Conservation (phyloP, 2,888 invertebrate species). For the Apotomis turbidana region DNA sequence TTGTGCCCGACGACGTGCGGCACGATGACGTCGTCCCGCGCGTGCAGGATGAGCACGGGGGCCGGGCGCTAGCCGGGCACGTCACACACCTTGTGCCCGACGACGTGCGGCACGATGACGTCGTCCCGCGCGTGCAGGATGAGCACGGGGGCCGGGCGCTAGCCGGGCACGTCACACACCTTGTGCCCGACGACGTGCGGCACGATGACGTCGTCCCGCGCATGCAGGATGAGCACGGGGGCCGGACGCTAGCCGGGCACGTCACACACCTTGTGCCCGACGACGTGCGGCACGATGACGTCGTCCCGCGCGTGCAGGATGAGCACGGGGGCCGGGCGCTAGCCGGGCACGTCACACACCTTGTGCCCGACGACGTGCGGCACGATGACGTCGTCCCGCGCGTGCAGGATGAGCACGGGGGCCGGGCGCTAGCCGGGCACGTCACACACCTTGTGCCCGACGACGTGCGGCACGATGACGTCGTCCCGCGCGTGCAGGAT, state of each 20-base stretch:
- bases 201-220: constrained; percentile 89
- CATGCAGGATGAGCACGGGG: too few relatives aligned
- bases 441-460: constrained; percentile 90
- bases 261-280: constrained; percentile 90
- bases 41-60: too few relatives aligned
- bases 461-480: constrained; percentile 90
- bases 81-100: constrained; percentile 90
- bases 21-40: constrained; percentile 89
- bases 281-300: constrained; percentile 90
- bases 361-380: constrained; percentile 91
- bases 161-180: constrained; percentile 68
- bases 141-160: too few relatives aligned
- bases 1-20: constrained; percentile 91
- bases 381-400: constrained; percentile 89
- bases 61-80: too few relatives aligned
- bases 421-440: too few relatives aligned
- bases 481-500: constrained; percentile 88
- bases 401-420: too few relatives aligned
- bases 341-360: constrained; percentile 68
- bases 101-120: constrained; percentile 90
- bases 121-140: constrained; percentile 88
- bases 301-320: constrained; percentile 88
- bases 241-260: too few relatives aligned
- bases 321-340: too few relatives aligned
- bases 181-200: constrained; percentile 91